Base-by-base conservation (phyloP, 2,888 invertebrate genomes). In the Patella ulyssiponensis region DNA sequence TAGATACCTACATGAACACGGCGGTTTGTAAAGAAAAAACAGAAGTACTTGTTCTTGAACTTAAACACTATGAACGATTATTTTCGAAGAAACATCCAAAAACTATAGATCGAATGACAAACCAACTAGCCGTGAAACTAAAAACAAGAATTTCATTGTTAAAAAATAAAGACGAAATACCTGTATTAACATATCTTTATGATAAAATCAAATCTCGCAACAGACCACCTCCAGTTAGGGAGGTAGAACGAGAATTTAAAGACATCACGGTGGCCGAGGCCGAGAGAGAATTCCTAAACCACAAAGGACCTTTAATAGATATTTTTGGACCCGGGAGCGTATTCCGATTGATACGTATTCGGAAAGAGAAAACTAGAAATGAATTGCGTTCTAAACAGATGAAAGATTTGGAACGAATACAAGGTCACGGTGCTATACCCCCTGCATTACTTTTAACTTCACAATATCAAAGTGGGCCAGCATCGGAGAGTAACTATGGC, bases 1-100 rank as follows among this genome's bases (percentile, higher is more conserved):
- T 91, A 83, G 84, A 86, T 44, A 90, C 90, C 1, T 90, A 88
- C 81, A 85, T 90, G 81, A 89, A 90, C 79, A 88, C 90, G 17
- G 88, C 90, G 0, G 82, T 89, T 7, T 90, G 90, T 76, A 88
- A 88, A 17, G 89, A 90, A 79, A 84, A 81, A 75, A 90, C 90
- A 0, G 89, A 90, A 58, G 88, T 91, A 0, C 85, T 91, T 5
- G 90, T 91, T 9, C 82, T 91, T n/a, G 91, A 91, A 77, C 87
- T 87, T 86, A 90, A 90, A 82, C 91, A 91, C 79, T 91, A 88
- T 80, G 91, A 90, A 74, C 82, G 91, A n/a, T 80, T 91, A 56
- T 88, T 91, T 80, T 87, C 87, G 2, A 86, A 87, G 58, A 83
- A 89, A 33, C 90, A 91, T 78, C 89, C 89, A 27, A 79, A 85